These are phyloP conservation scores for Heliconius melpomene DNA, from an alignment of 1,140 invertebrate genomes.

Conservation along the genomic window DNA sequence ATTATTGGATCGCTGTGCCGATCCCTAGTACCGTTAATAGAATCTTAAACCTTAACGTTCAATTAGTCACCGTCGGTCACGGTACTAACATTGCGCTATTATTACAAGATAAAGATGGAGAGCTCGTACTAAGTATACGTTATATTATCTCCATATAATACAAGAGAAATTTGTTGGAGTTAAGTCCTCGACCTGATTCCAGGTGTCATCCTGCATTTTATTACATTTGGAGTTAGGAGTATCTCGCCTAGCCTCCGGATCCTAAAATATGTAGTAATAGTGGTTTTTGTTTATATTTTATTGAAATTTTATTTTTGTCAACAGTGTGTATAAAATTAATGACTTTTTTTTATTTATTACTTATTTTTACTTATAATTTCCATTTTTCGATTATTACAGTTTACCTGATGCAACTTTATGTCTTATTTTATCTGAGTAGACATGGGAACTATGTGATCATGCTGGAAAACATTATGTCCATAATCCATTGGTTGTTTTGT, in stretches of 20 bases:
- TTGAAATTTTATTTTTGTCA: not conserved
- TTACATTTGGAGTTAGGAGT: slow-evolving; percentile 6
- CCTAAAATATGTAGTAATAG: not conserved
- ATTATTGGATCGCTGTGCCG: slow-evolving; percentile 46
- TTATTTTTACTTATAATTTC: no score
- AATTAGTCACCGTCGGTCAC: slow-evolving; percentile 65
- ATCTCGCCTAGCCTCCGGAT: slow-evolving; percentile 19
- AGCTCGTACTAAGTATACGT: slow-evolving; percentile 20
- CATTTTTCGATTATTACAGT: no score
- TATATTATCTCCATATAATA: slow-evolving; percentile 24
- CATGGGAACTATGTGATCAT: no score
- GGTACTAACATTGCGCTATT: slow-evolving; percentile 45
- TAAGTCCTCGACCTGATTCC: slow-evolving; percentile 21
- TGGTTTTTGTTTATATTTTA: not conserved
- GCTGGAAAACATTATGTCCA: no score
- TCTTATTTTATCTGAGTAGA: no score
- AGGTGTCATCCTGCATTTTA: slow-evolving; percentile 26
- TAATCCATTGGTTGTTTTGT: no score
- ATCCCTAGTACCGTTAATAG: slow-evolving; percentile 61
- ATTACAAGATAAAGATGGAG: slow-evolving; percentile 36
- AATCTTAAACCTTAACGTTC: slow-evolving; percentile 58
- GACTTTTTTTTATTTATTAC: no score
- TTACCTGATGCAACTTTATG: no score
- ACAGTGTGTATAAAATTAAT: not conserved
- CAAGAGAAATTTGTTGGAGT: slow-evolving; percentile 14